Base-by-base conservation (phyloP, 1,140 invertebrate genomes). In the Magallana gigas region DNA sequence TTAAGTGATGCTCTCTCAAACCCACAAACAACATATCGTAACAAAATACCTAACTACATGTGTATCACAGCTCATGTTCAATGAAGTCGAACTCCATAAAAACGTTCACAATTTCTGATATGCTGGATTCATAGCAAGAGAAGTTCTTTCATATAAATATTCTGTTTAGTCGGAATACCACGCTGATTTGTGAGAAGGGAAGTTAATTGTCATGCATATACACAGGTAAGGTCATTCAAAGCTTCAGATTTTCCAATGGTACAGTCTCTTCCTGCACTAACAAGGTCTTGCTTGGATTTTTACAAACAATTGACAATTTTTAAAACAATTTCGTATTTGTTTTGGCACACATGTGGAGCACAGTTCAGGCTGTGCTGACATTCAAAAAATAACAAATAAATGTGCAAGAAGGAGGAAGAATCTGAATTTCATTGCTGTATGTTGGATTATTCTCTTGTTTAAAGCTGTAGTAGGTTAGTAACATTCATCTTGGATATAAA, bases 1-100 rank as follows among this genome's bases (percentile, higher is more conserved):
- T 29, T 76, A n/a, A 12, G 68, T 76, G 23, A 48, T 36, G 68
- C 68, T 36, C 68, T 76, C 23, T 76, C 68, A 76, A 76, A 62
- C 12, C 64, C 29, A 71, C 68, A 76, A 76, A 36, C 23, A 48
- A 48, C 36, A 48, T 48, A 29, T 76, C 23, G 5, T 76, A 76
- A 76, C 36, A 76, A 36, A 76, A 76, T 76, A 76, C 1, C 14
- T 14, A 48, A 48, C 36, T 48, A 48, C 36, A 48, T 48, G 36
- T 36, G 23, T 76, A 76, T 76, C 68, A 76, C 68, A 76, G 68
- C 68, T 76, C 9, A 29, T 76, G 7, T 76, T 29, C 18, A 8
- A 76, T 76, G 3, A 68, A 76, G 9, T 29, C 23, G 23, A 76
- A 29, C 18, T 18, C 11, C 68, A 76, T 18, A 29, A 29, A 48